A percentile compares a stretch with the other conserved stretches of the same genome.
Evolutionary conservation across 2,797 vertebrate species (phyloP).

Genomic region (Semaprochilodus insignis): DNA sequence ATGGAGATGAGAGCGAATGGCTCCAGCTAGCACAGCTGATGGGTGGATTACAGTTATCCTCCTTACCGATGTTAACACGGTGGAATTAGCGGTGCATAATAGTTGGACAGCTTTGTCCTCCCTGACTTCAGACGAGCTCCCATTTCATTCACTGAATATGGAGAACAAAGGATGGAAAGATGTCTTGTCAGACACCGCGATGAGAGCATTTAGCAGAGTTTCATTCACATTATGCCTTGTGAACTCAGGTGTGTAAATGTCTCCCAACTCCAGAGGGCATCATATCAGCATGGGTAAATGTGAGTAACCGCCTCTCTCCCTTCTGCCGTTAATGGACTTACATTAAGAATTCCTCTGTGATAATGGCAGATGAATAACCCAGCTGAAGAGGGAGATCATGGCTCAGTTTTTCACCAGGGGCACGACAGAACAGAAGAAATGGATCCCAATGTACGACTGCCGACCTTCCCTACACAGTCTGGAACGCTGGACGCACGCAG

Average conservation of each 20-base stretch:
- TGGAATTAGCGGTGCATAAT: no score
- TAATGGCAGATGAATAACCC: slow-evolving; percentile 26
- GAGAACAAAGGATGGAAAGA: slow-evolving; percentile 1
- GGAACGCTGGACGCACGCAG: no score
- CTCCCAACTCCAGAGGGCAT: not conserved
- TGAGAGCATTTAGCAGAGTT: not conserved
- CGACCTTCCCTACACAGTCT: no score
- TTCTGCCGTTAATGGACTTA: not conserved
- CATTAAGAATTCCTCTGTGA: slow-evolving; percentile 31
- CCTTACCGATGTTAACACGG: not conserved
- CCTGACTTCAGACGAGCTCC: not conserved
- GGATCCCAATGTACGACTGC: no score
- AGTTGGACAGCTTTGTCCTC: not conserved
- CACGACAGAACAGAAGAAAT: not conserved
- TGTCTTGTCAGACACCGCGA: not conserved
- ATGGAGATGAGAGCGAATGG: not conserved
- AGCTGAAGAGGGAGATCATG: slow-evolving; percentile 18
- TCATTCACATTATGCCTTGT: not conserved
- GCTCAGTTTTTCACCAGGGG: slow-evolving; percentile 7
- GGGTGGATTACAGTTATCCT: not conserved
- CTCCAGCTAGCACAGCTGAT: not conserved
- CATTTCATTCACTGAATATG: not conserved
- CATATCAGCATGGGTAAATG: not conserved
- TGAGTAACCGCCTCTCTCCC: not conserved
- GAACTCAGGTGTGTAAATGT: not conserved